A percentile compares a stretch with the other conserved stretches of the same genome.
phyloP scores from a whole-genome alignment of 2,888 invertebrate genomes.

The Linnaemya vulpina region DNA sequence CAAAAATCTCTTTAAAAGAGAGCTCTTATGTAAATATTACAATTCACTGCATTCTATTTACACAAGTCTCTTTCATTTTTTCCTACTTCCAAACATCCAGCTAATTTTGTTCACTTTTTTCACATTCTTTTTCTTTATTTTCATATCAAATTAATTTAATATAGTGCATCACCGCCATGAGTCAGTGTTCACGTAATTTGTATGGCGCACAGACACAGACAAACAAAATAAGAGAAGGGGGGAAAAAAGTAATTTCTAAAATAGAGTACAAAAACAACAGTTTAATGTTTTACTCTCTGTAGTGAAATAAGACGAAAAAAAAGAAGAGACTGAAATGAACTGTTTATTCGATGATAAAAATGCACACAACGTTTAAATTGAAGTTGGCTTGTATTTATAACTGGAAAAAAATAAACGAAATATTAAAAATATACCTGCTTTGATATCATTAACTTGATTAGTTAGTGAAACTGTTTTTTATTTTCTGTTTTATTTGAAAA shows the following conservation, averaged over 20 bases:
- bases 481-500: constrained; percentile 66
- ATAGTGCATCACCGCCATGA: constrained; percentile 61
- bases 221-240: constrained; percentile 7
- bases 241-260: constrained; percentile 15
- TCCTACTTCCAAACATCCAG: background rate
- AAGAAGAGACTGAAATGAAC: constrained; percentile 7
- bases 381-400: constrained; percentile 36
- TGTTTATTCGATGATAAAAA: constrained; percentile 54
- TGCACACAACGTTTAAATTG: constrained; percentile 24
- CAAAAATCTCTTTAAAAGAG: constrained; percentile 29
- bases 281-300: constrained; percentile 62
- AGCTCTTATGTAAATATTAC: constrained; percentile 52
- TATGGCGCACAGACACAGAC: constrained; percentile 23
- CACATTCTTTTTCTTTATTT: constrained; percentile 22
- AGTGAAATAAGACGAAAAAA: constrained; percentile 29
- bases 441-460: constrained; percentile 72
- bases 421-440: constrained; percentile 55
- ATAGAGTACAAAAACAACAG: constrained; percentile 9
- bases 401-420: constrained; percentile 4
- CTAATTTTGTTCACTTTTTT: constrained; percentile 52
- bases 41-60: constrained; percentile 60
- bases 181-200: constrained; percentile 64
- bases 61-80: constrained; percentile 33
- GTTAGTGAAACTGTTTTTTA: constrained; percentile 72
- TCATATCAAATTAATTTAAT: constrained; percentile 66